Evolutionary conservation across 2,888 invertebrate species (phyloP).

Genomic region (Drosophila acutilabella): DNA sequence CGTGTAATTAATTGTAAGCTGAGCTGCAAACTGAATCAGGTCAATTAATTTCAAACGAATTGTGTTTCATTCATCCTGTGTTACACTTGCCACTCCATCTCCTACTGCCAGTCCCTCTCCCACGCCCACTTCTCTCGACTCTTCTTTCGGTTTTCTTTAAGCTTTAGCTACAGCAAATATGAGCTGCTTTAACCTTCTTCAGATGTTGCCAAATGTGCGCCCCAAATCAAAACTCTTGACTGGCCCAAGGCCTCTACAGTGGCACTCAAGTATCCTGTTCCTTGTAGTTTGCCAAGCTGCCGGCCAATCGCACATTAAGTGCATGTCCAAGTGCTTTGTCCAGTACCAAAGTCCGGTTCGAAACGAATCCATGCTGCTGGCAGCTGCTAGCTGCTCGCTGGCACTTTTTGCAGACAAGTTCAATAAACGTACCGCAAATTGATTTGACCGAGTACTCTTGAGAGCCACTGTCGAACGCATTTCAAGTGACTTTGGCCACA

Average conservation of each 20-base stretch:
- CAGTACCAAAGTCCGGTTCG: neutral
- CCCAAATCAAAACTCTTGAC: conserved; percentile 54
- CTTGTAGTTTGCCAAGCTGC: conserved; percentile 49
- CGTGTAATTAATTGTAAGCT: conserved; percentile 83
- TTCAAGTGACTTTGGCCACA: conserved; percentile 31
- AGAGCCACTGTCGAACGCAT: conserved; percentile 41
- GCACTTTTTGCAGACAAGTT: conserved; percentile 56
- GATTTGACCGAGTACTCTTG: conserved; percentile 71
- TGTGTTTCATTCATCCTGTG: conserved; percentile 23
- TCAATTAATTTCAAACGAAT: conserved; percentile 82
- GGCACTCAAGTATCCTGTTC: conserved; percentile 45
- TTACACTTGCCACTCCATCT: neutral
- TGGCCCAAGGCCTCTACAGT: conserved; percentile 12
- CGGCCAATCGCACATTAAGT: conserved; percentile 65
- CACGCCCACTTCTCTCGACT: neutral
- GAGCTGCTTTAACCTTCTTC: conserved; percentile 45
- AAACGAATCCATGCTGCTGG: neutral
- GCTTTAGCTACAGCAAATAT: conserved; percentile 26
- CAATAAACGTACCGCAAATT: conserved; percentile 75
- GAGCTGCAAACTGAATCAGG: conserved; percentile 81
- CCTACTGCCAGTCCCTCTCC: neutral
- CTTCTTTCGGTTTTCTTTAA: conserved; percentile 23
- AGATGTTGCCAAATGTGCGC: conserved; percentile 14
- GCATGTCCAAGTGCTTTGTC: conserved; percentile 57
- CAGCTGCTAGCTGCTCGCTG: conserved; percentile 19